Conservation (phyloP, 2,888 invertebrate genomes). For the Chrysolina oricalcia region DNA sequence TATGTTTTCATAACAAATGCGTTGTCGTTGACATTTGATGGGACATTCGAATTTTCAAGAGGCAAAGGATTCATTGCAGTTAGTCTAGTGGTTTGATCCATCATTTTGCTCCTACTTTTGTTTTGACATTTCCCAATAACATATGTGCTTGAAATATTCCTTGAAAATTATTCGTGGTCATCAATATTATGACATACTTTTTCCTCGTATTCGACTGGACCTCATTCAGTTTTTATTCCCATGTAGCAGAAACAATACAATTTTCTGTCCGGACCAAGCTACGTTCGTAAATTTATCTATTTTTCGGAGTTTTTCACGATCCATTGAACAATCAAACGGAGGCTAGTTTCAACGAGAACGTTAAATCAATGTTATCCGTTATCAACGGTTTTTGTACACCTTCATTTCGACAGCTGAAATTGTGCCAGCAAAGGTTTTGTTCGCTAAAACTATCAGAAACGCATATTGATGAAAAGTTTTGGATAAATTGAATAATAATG, state of each 20-base stretch:
- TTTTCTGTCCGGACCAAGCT: conserved; percentile 9
- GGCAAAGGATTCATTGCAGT: too few relatives aligned
- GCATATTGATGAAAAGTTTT: too few relatives aligned
- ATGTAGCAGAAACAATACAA: background rate
- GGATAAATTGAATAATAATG: too few relatives aligned
- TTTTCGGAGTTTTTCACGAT: conserved; percentile 7
- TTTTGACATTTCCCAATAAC: background rate
- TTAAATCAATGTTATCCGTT: conserved; percentile 22
- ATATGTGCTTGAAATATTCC: background rate
- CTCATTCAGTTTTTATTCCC: background rate
- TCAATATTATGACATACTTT: background rate
- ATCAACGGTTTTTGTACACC: conserved; percentile 9
- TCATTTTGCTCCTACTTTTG: too few relatives aligned
- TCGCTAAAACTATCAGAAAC: background rate
- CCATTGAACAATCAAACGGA: conserved; percentile 20
- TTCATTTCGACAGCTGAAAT: conserved; percentile 15
- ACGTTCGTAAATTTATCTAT: conserved; percentile 9
- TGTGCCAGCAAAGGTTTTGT: background rate
- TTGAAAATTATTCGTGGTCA: background rate
- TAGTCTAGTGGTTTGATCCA: too few relatives aligned
- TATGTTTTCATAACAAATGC: too few relatives aligned
- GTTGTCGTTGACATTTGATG: too few relatives aligned
- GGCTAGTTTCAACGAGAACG: background rate
- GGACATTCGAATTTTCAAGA: too few relatives aligned
- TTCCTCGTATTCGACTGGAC: background rate